These are phyloP conservation scores for Actenoides hombroni DNA, from an alignment of 2,113 vertebrate species.

Conservation along the genomic window DNA sequence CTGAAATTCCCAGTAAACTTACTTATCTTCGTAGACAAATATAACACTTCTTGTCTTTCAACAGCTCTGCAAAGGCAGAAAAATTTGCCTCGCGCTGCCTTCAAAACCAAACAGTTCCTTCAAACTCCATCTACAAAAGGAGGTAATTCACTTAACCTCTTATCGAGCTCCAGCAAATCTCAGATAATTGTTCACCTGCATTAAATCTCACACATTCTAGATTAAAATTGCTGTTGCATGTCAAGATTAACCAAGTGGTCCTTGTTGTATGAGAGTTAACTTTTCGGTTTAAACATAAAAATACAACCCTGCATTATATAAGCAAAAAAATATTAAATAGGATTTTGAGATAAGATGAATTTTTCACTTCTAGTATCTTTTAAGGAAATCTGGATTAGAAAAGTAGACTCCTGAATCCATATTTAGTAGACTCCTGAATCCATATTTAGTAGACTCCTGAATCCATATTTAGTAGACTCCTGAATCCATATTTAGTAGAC, in stretches of 20 bases:
- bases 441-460: neutral
- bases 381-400: neutral
- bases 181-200: conserved; percentile 37
- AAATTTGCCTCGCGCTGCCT: conserved; percentile 87
- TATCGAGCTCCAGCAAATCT: conserved; percentile 61
- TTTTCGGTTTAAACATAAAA: neutral
- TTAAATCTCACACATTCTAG: conserved; percentile 30
- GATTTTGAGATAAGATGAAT: neutral
- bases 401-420: neutral
- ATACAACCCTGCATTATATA: neutral
- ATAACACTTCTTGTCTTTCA: conserved; percentile 89
- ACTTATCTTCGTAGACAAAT: conserved; percentile 74
- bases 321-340: neutral
- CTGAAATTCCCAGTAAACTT: conserved; percentile 52
- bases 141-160: conserved; percentile 86
- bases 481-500: too few species aligned
- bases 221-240: conserved; percentile 16
- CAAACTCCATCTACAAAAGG: conserved; percentile 89
- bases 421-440: neutral
- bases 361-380: neutral
- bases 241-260: neutral
- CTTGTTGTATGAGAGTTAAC: neutral
- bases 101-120: conserved; percentile 97
- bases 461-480: too few species aligned
- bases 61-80: conserved; percentile 92